These are phyloP conservation scores for Manis javanica DNA, from an alignment of 2,797 vertebrate species.

Conservation along the genomic window DNA sequence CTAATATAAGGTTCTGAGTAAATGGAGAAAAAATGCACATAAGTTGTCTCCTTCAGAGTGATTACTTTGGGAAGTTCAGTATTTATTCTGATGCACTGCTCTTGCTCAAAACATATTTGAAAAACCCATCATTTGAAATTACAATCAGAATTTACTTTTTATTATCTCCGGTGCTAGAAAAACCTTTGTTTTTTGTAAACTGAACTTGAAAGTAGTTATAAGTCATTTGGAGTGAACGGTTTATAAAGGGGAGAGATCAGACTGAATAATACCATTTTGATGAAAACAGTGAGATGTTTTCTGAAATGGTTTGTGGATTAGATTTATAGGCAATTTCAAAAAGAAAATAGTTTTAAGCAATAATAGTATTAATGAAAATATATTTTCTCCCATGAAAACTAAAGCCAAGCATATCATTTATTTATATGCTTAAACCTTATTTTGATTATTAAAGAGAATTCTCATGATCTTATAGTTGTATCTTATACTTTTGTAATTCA, in stretches of 20 bases:
- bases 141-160: constrained; percentile 32
- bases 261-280: background rate
- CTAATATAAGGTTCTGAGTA: background rate
- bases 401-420: background rate
- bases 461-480: constrained; percentile 5
- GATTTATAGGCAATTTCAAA: constrained; percentile 18
- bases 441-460: constrained; percentile 26
- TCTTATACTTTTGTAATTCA: constrained; percentile 10
- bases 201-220: constrained; percentile 40
- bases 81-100: background rate
- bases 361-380: background rate
- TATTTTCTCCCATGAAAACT: constrained; percentile 10
- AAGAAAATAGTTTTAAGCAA: constrained; percentile 37
- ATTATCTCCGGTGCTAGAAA: background rate
- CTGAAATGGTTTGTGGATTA: constrained; percentile 47
- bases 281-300: constrained; percentile 28
- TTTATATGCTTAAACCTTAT: background rate
- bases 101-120: background rate
- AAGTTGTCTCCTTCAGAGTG: background rate
- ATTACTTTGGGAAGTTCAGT: constrained; percentile 15
- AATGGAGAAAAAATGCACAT: background rate
- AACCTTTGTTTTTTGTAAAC: constrained; percentile 24
- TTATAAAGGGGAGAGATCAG: background rate
- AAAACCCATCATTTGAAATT: constrained; percentile 44
- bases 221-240: background rate